Percentiles rank a stretch among this genome's conserved stretches.
Evolutionary conservation across 2,888 invertebrate genomes (phyloP).

Genomic region (Barypeithes pellucidus): DNA sequence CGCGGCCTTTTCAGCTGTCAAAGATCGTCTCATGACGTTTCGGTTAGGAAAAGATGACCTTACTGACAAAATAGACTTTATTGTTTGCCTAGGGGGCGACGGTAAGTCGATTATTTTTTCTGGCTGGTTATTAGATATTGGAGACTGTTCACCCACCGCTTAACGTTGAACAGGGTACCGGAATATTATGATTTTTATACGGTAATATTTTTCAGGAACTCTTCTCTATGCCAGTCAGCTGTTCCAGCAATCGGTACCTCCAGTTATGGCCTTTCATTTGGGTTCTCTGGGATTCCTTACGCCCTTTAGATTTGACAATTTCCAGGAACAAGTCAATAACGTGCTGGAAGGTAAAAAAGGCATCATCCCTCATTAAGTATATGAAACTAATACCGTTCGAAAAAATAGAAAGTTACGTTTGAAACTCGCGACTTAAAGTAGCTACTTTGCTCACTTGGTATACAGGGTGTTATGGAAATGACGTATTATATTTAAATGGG

Average conservation of each 20-base stretch:
- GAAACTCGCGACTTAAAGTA: no score
- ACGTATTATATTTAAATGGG: no score
- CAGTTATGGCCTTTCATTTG: slow-evolving; percentile 98
- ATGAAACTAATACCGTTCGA: no score
- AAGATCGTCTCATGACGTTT: slow-evolving; percentile 89
- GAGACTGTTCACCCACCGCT: not conserved
- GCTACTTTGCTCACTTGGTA: no score
- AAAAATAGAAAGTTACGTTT: no score
- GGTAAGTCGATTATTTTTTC: slow-evolving; percentile 71
- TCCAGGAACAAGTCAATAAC: slow-evolving; percentile 93
- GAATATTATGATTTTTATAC: not conserved
- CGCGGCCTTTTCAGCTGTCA: slow-evolving; percentile 82
- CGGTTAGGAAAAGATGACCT: slow-evolving; percentile 94
- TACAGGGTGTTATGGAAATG: no score
- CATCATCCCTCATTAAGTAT: no score
- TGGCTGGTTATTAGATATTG: not conserved
- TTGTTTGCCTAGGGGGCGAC: slow-evolving; percentile 96
- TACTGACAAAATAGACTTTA: slow-evolving; percentile 97
- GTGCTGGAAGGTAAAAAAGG: slow-evolving; percentile 94
- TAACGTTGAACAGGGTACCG: no score
- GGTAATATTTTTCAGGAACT: slow-evolving; percentile 71
- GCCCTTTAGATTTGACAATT: slow-evolving; percentile 95
- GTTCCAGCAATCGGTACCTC: slow-evolving; percentile 97
- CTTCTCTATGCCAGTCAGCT: slow-evolving; percentile 94
- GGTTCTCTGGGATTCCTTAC: slow-evolving; percentile 97